Conservation (phyloP, 1,140 invertebrate species). For the Calephelis nemesis region DNA sequence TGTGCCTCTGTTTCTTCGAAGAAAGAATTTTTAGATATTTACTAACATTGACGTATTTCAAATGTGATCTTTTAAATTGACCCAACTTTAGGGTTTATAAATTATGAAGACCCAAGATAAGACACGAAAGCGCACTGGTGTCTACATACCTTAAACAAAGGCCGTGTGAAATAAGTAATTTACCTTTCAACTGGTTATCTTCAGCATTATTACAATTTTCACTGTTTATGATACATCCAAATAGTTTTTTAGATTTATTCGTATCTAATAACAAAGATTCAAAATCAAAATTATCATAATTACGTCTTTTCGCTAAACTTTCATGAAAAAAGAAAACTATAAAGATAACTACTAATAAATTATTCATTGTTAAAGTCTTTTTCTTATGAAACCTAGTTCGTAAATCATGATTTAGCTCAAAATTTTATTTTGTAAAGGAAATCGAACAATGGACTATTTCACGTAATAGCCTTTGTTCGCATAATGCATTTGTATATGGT, state of each 20-base stretch:
- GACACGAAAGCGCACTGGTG: too few species aligned
- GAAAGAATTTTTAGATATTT: too few species aligned
- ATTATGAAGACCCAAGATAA: too few species aligned
- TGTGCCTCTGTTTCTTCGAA: too few species aligned
- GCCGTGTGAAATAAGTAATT: background rate
- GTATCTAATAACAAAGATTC: background rate
- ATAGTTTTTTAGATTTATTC: background rate
- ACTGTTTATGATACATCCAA: background rate
- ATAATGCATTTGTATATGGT: background rate
- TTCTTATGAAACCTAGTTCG: background rate
- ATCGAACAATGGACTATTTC: background rate
- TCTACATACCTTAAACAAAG: too few species aligned
- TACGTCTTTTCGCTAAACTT: slow-evolving; percentile 2
- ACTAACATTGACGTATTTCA: too few species aligned
- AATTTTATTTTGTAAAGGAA: slow-evolving; percentile 1
- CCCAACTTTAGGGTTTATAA: too few species aligned
- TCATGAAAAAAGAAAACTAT: background rate
- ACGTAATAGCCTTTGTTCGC: background rate
- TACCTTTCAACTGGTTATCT: background rate
- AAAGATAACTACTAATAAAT: background rate
- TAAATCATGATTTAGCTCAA: background rate
- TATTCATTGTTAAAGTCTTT: background rate
- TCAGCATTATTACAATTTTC: slow-evolving; percentile 1
- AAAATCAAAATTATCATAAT: slow-evolving; percentile 14
- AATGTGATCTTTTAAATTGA: too few species aligned